phyloP scores from a whole-genome alignment of 2,888 invertebrate species.

The Poecilus cupreus region DNA sequence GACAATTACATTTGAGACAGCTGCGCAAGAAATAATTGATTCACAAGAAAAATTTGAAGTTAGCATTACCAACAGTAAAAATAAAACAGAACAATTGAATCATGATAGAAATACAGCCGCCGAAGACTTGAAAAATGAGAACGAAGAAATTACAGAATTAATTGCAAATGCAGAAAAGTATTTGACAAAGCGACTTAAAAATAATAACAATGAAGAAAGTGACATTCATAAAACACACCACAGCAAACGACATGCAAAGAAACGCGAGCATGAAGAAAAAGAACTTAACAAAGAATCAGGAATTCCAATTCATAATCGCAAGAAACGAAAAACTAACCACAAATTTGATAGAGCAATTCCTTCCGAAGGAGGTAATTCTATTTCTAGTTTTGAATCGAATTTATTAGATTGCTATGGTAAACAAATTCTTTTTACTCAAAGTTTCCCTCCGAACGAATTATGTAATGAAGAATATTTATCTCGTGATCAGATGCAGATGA shows the following conservation, averaged over 20 bases:
- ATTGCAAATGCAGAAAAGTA: conserved; percentile 61
- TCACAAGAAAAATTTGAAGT: conserved; percentile 62
- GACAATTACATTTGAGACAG: conserved; percentile 77
- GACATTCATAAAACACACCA: conserved; percentile 50
- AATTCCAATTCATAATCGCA: conserved; percentile 1
- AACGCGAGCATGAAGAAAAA: conserved; percentile 59
- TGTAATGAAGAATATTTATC: conserved; percentile 84
- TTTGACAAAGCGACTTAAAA: conserved; percentile 63
- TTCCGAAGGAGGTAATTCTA: conserved; percentile 77
- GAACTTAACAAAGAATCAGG: conserved; percentile 29
- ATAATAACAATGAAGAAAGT: conserved; percentile 46
- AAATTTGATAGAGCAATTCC: conserved; percentile 80
- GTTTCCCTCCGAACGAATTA: conserved; percentile 80
- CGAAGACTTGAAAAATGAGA: conserved; percentile 62
- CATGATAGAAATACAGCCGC: conserved; percentile 61
- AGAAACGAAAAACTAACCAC: conserved; percentile 51
- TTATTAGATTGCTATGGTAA: conserved; percentile 85
- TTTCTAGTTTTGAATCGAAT: conserved; percentile 89
- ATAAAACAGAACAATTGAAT: conserved; percentile 62
- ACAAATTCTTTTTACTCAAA: conserved; percentile 82
- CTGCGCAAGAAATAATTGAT: conserved; percentile 72
- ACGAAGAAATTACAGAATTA: conserved; percentile 60
- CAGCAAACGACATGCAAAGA: conserved; percentile 60
- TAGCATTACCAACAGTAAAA: conserved; percentile 60
- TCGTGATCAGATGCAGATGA: conserved; percentile 80